Evolutionary conservation across 1,140 invertebrate species (phyloP).

Genomic region (Euwallacea similis): DNA sequence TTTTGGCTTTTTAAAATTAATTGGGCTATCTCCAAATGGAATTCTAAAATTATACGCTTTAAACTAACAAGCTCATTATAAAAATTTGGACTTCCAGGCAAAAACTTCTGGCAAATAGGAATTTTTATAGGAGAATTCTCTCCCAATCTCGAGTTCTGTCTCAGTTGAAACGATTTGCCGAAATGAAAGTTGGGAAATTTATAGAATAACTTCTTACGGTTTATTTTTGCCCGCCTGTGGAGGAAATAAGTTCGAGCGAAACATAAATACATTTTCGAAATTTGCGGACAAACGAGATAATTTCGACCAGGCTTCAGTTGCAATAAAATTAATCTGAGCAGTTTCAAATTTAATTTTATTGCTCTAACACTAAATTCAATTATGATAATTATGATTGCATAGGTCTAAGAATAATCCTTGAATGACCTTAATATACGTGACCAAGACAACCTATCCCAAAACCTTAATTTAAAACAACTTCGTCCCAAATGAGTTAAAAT

Average conservation of each 20-base stretch:
- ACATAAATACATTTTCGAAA: constrained; percentile 16
- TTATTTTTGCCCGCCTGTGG: constrained; percentile 7
- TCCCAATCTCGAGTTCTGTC: constrained; percentile 20
- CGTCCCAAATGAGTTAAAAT: not conserved
- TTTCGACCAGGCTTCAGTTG: not conserved
- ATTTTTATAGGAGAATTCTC: constrained; percentile 14
- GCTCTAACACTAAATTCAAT: no score
- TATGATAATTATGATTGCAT: no score
- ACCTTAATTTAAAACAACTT: constrained; percentile 7
- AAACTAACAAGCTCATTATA: constrained; percentile 12
- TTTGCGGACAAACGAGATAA: constrained; percentile 5
- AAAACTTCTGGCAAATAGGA: constrained; percentile 9
- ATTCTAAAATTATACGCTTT: not conserved
- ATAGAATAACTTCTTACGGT: constrained; percentile 17
- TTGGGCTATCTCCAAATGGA: no score
- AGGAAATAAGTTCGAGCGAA: constrained; percentile 13
- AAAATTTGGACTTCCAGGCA: constrained; percentile 6
- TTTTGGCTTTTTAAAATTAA: no score
- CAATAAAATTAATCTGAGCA: not conserved
- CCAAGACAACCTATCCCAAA: constrained; percentile 1
- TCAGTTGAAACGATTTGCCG: constrained; percentile 24
- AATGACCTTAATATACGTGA: no score
- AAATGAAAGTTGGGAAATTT: constrained; percentile 18
- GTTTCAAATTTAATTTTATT: not conserved
- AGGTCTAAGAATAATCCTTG: no score